phyloP scores from a whole-genome alignment of 2,797 vertebrate species.

The Etheostoma perlongum region DNA sequence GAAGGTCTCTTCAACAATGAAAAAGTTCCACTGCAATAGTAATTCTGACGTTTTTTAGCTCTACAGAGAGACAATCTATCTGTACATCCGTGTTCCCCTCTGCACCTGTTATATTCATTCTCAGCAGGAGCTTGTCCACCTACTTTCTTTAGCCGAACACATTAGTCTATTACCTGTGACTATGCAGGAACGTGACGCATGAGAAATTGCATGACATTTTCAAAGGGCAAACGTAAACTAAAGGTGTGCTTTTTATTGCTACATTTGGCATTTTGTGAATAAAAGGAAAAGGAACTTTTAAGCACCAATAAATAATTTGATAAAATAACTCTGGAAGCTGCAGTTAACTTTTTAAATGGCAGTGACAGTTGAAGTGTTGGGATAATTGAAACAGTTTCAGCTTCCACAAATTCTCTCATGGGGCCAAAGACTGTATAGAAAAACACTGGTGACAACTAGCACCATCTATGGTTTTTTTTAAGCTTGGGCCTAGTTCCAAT shows the following conservation, averaged over 20 bases:
- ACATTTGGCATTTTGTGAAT: conserved; percentile 47
- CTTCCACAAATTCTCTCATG: neutral
- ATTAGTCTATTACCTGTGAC: conserved; percentile 31
- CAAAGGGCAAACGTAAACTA: conserved; percentile 51
- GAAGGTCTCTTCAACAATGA: conserved; percentile 17
- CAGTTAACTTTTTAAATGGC: neutral
- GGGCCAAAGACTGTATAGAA: too few relatives aligned
- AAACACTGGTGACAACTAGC: neutral
- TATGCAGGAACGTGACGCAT: conserved; percentile 8
- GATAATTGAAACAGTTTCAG: neutral
- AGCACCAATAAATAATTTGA: conserved; percentile 12
- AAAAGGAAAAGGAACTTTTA: conserved; percentile 26
- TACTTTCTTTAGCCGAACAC: conserved; percentile 10
- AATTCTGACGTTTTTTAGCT: conserved; percentile 49
- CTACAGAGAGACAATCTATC: conserved; percentile 27
- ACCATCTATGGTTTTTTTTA: neutral
- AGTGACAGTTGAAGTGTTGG: neutral
- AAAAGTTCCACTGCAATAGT: conserved; percentile 27
- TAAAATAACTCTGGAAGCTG: neutral
- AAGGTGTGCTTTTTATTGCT: conserved; percentile 38
- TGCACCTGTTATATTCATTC: conserved; percentile 30
- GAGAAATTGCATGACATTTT: conserved; percentile 51
- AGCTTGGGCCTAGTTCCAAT: neutral
- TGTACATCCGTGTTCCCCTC: conserved; percentile 5
- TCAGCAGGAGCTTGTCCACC: conserved; percentile 26